Conservation (phyloP, 2,113 vertebrate species). For the Strix aluco region DNA sequence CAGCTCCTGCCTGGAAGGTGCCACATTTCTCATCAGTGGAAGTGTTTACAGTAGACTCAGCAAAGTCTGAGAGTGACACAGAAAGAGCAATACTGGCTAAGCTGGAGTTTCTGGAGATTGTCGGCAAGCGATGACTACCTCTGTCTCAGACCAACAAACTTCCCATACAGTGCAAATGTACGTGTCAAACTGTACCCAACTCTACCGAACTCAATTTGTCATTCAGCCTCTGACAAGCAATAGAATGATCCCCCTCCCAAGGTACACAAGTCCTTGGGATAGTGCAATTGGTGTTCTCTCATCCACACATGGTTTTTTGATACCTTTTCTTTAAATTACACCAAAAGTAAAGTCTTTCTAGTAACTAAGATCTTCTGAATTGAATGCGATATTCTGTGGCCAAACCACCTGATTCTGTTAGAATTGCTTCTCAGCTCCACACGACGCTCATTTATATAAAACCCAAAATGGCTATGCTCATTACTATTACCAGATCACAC, state of each 20-base stretch:
- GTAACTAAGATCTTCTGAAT: neutral
- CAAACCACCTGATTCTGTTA: neutral
- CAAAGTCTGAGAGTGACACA: neutral
- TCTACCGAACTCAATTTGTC: neutral
- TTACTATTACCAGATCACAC: neutral
- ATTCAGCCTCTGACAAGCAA: neutral
- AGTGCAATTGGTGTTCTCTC: rapidly evolving
- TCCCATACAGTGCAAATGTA: neutral
- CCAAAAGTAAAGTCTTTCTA: neutral
- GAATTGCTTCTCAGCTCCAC: neutral
- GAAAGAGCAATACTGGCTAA: neutral
- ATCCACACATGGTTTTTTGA: rapidly evolving
- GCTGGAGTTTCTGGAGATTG: neutral
- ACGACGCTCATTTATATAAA: neutral
- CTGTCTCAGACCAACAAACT: neutral
- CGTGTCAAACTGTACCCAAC: neutral
- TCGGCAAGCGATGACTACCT: neutral
- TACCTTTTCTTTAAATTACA: neutral
- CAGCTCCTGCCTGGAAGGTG: neutral
- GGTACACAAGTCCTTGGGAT: neutral
- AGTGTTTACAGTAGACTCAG: neutral
- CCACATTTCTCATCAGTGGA: neutral
- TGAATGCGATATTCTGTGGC: neutral
- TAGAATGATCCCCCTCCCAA: neutral
- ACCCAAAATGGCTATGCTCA: neutral